These are phyloP conservation scores for Anthrax anthrax DNA, from an alignment of 2,888 invertebrate genomes.

Conservation along the genomic window DNA sequence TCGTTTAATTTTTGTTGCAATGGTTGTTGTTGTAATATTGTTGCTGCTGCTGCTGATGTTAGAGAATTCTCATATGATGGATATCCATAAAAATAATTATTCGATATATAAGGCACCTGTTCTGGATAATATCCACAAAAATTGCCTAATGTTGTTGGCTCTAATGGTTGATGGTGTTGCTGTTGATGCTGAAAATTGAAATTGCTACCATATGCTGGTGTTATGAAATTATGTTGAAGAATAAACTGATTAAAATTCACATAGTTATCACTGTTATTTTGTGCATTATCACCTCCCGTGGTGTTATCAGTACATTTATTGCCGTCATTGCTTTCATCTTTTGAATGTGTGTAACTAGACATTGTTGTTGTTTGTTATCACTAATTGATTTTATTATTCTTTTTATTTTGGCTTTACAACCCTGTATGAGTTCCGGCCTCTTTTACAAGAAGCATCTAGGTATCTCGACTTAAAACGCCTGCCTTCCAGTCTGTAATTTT, in stretches of 20 bases:
- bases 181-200: not conserved
- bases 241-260: conserved; percentile 34
- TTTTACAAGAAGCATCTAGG: no score
- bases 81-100: not conserved
- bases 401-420: not conserved
- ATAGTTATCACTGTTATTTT: conserved; percentile 19
- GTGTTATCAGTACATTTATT: not conserved
- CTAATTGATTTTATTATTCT: not conserved
- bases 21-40: conserved; percentile 11
- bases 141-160: not conserved
- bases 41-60: not conserved
- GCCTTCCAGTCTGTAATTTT: no score
- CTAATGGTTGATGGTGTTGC: not conserved
- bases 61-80: not conserved
- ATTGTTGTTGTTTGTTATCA: not conserved
- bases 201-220: conserved; percentile 5
- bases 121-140: conserved; percentile 3
- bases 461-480: no score
- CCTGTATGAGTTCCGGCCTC: no score
- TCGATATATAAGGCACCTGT: conserved; percentile 9
- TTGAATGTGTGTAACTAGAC: not conserved
- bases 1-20: conserved; percentile 12
- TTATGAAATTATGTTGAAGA: conserved; percentile 27
- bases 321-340: not conserved
- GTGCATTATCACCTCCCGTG: not conserved